Evolutionary conservation across 2,888 invertebrate genomes (phyloP).

Genomic region (Elegia similella): DNA sequence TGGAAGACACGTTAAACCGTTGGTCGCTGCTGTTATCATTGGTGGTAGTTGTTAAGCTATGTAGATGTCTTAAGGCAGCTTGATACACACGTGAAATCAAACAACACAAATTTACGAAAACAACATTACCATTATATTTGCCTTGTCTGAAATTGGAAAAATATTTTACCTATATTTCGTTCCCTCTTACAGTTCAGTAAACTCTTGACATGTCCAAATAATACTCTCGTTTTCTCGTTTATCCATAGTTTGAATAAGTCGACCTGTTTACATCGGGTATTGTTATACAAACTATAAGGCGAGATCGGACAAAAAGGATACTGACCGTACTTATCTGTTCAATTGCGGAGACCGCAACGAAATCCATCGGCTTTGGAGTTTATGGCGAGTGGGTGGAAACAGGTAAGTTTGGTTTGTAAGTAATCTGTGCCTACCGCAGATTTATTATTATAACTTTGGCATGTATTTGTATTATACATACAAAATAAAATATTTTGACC

Average conservation of each 20-base stretch:
- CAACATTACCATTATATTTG: no score
- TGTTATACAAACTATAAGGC: conserved; percentile 11
- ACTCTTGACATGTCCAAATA: conserved; percentile 9
- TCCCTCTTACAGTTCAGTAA: neutral
- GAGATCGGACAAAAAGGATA: conserved; percentile 15
- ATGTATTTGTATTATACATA: neutral
- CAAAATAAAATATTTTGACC: no score
- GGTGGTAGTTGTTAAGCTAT: no score
- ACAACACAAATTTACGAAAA: no score
- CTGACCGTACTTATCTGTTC: conserved; percentile 16
- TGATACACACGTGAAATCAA: no score
- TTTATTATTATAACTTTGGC: no score
- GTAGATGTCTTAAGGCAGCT: no score
- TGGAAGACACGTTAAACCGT: no score
- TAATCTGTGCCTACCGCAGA: neutral
- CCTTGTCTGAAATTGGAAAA: no score
- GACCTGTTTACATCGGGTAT: conserved; percentile 4
- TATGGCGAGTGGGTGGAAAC: neutral
- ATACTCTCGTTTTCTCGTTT: neutral
- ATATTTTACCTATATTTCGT: neutral
- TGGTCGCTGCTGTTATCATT: no score
- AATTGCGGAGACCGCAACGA: conserved; percentile 4
- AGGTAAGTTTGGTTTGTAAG: conserved; percentile 12
- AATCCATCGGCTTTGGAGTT: conserved; percentile 9
- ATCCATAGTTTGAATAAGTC: conserved; percentile 1